A percentile compares a stretch with the other conserved stretches of the same genome.
Conservation (phyloP, 2,113 vertebrate genomes). For the Coreoperca whiteheadi region DNA sequence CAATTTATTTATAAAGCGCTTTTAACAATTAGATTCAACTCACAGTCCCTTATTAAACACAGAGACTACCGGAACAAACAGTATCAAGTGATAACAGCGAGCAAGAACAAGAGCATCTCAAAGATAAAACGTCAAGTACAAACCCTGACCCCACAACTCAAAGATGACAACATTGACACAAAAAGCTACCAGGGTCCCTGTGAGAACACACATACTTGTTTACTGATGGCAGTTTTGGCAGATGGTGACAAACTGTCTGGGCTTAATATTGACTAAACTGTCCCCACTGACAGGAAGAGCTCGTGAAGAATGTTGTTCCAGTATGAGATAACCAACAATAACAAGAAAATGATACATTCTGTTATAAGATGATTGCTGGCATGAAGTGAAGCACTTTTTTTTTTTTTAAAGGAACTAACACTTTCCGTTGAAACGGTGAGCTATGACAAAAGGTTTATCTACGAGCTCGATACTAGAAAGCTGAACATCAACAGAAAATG, state of each 20-base stretch:
- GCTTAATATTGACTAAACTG: slow-evolving; percentile 31
- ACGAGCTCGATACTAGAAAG: neutral
- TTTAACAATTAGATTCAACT: neutral
- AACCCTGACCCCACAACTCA: slow-evolving; percentile 26
- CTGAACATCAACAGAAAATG: neutral
- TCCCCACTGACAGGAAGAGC: slow-evolving; percentile 21
- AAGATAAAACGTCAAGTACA: neutral
- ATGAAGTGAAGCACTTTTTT: neutral
- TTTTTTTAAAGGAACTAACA: neutral
- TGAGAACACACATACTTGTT: slow-evolving; percentile 24
- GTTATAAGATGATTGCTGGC: neutral
- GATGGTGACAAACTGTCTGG: slow-evolving; percentile 52
- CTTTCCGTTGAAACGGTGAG: neutral
- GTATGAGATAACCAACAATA: neutral
- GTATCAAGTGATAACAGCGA: neutral
- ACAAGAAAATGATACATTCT: neutral
- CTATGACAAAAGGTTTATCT: neutral
- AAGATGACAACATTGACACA: slow-evolving; percentile 27
- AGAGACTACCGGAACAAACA: neutral
- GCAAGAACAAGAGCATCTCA: neutral
- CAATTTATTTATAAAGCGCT: neutral
- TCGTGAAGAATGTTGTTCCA: slow-evolving; percentile 1
- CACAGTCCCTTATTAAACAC: neutral
- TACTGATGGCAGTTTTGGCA: slow-evolving; percentile 42
- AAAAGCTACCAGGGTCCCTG: neutral